These are phyloP conservation scores for Periophthalmodon schlosseri DNA, from an alignment of 2,113 vertebrate species.

Conservation along the genomic window DNA sequence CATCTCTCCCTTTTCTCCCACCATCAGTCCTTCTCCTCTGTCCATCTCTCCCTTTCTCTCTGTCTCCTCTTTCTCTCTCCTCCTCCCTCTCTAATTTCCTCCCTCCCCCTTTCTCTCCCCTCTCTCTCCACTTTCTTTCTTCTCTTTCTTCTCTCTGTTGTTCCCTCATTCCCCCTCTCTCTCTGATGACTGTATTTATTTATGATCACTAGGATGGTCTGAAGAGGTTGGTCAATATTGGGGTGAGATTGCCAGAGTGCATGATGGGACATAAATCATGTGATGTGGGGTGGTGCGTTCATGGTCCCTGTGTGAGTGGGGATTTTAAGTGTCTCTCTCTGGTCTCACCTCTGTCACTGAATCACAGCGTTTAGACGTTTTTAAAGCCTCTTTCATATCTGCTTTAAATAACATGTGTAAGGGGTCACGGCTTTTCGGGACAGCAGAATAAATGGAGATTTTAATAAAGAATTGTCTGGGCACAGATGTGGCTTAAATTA, in stretches of 20 bases:
- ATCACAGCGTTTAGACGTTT: conserved; percentile 16
- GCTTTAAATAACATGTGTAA: background rate
- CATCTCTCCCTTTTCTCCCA: background rate
- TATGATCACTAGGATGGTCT: conserved; percentile 8
- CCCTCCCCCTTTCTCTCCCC: background rate
- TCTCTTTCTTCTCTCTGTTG: conserved; percentile 14
- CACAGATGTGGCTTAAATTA: background rate
- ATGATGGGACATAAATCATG: conserved; percentile 34
- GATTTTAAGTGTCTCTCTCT: background rate
- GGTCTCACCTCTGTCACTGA: background rate
- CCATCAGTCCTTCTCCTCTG: background rate
- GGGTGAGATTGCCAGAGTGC: conserved; percentile 21
- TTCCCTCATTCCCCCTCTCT: conserved; percentile 18
- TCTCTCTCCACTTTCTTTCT: background rate
- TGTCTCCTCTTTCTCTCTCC: background rate
- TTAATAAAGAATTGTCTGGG: background rate
- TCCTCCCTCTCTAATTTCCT: background rate
- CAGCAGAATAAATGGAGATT: background rate
- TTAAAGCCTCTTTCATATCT: background rate
- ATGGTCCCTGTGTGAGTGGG: conserved; percentile 3
- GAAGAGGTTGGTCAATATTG: conserved; percentile 40
- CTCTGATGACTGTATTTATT: conserved; percentile 13
- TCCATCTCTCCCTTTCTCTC: background rate
- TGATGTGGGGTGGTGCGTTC: conserved; percentile 9
- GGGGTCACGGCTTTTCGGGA: too few relatives aligned